A percentile compares a stretch with the other conserved stretches of the same genome.
Evolutionary conservation across 2,113 vertebrate genomes (phyloP).

Genomic region (Burhinus bistriatus): DNA sequence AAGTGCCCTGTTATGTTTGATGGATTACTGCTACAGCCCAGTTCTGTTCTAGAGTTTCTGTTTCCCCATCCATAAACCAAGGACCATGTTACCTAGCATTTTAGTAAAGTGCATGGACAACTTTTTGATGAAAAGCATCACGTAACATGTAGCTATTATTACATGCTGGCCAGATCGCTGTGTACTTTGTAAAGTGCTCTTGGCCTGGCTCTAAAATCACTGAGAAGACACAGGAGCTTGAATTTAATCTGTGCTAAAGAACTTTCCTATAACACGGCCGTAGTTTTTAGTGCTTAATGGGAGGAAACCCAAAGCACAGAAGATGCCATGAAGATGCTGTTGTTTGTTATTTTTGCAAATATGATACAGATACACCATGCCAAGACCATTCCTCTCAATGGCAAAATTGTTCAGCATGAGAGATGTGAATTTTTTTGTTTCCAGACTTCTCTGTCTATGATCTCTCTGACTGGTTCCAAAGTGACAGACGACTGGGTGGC

Average conservation of each 20-base stretch:
- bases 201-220: neutral
- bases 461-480: constrained; percentile 28
- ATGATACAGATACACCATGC: rapidly evolving
- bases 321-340: neutral
- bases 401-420: neutral
- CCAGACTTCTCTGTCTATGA: neutral
- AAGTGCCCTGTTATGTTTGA: neutral
- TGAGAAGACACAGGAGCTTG: neutral
- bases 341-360: neutral
- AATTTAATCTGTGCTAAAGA: neutral
- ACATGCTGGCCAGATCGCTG: neutral
- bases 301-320: neutral
- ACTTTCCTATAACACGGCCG: neutral
- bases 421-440: neutral
- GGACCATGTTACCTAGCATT: neutral
- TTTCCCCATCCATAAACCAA: neutral
- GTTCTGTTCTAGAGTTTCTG: neutral
- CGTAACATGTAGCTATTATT: neutral
- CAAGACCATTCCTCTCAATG: neutral
- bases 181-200: neutral
- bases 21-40: neutral
- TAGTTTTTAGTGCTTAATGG: neutral
- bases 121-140: neutral
- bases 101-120: neutral
- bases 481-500: constrained; percentile 62